These are phyloP conservation scores for Hemibagrus guttatus DNA, from an alignment of 2,797 vertebrate species.

Conservation along the genomic window DNA sequence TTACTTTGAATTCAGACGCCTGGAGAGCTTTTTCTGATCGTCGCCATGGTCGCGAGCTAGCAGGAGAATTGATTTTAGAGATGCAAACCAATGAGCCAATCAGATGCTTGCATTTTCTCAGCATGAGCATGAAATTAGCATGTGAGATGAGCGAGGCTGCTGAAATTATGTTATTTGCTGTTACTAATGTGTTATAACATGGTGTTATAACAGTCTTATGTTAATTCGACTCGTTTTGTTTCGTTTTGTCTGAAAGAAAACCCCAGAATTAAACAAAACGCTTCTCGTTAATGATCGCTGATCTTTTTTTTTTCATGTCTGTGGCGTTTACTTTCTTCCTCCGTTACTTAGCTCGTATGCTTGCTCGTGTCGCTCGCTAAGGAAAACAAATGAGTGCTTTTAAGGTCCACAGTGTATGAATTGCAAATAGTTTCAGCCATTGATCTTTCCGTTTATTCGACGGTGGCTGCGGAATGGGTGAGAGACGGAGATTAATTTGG, in stretches of 20 bases:
- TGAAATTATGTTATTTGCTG: neutral
- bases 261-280: neutral
- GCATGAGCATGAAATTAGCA: neutral
- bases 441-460: slow-evolving; percentile 20
- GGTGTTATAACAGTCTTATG: neutral
- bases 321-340: slow-evolving; percentile 3
- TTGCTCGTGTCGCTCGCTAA: neutral
- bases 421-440: slow-evolving; percentile 32
- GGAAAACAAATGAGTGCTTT: slow-evolving; percentile 25
- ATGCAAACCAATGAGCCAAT: neutral
- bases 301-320: neutral
- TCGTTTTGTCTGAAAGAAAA: neutral
- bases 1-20: neutral
- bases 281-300: neutral
- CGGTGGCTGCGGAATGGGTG: slow-evolving; percentile 20
- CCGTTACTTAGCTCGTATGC: neutral
- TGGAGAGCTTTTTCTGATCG: neutral
- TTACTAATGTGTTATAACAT: neutral
- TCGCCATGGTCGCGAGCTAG: neutral
- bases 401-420: slow-evolving; percentile 14
- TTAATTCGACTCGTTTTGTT: neutral
- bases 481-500: slow-evolving; percentile 31
- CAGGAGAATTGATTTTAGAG: neutral
- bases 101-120: neutral
- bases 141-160: too few species aligned